Evolutionary conservation across 92 coral and sea anemone genomes (phyloP), one percentile per base, ranked within the genome.

Genomic region (Umimayanthus kanabou): DNA sequence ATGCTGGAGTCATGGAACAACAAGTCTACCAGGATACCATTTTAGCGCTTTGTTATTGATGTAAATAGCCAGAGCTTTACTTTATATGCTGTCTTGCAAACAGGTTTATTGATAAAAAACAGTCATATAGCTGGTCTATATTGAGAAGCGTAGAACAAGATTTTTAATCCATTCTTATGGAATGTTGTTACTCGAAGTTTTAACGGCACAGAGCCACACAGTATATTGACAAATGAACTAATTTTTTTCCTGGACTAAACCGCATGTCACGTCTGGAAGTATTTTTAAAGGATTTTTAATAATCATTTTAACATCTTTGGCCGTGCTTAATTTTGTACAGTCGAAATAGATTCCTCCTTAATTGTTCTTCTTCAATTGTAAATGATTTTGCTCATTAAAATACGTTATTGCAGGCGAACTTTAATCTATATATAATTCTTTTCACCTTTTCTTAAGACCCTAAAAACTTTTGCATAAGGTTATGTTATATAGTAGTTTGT

Each of bases 221-320:
- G 14, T 78, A 61, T 26, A 28, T 72, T 30, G 1, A 0, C 26
- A 9, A 78, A 22, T 47, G 8, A 78, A 78, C 65, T n/a, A 9
- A 50, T 13, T 22, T 78, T 78, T 20, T 45, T 23, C 69, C 20
- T 78, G 82, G 82, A 78, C 82, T 78, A 78, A 78, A 78, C 82
- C 55, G 82, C 82, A 78, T 18, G 82, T 18, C 26, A 23, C 69
- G 25, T 61, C 25, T 53, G 58, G 58, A 53, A 2, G 58, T 13
- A 15, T 13, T 53, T 53, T 53, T 53, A 15, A 14, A 47, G 50
- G 10, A 9, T 47, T 47, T 47, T 47, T 47, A 6, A 47, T 7
- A 50, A 53, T 13, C 4, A 53, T 53, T 18, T 53, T 14, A 2
- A 4, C 14, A 11, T 15, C 13, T 9, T 53, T 53, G 3, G 11